Percentiles rank a stretch among this genome's conserved stretches.
phyloP scores from a whole-genome alignment of 2,888 invertebrate species.

The Amiota communis region DNA sequence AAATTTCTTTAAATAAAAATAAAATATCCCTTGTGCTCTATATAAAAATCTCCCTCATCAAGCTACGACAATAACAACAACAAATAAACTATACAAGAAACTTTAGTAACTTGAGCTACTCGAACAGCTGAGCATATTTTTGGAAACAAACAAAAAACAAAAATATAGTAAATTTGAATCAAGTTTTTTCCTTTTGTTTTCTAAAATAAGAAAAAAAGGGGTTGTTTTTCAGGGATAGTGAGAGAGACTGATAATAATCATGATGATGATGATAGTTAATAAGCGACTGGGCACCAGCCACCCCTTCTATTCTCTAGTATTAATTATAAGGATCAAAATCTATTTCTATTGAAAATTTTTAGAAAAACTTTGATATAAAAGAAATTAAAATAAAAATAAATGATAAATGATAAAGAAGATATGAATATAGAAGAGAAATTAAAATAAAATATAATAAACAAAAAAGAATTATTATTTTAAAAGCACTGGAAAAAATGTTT shows the following conservation, averaged over 20 bases:
- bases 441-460: neutral
- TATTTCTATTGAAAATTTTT: constrained; percentile 41
- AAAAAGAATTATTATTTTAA: neutral
- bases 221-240: constrained; percentile 37
- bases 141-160: neutral
- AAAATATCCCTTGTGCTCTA: neutral
- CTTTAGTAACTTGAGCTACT: constrained; percentile 28
- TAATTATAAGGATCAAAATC: constrained; percentile 37
- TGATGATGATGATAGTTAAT: no score
- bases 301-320: neutral
- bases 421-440: neutral
- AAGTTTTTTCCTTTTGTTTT: constrained; percentile 12
- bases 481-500: neutral
- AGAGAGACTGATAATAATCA: constrained; percentile 15
- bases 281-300: constrained; percentile 31
- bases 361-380: neutral
- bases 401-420: neutral
- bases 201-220: constrained; percentile 32
- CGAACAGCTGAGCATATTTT: constrained; percentile 25
- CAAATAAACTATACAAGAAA: constrained; percentile 6
- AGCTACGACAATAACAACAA: neutral
- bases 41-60: constrained; percentile 1
- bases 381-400: neutral
- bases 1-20: no score
- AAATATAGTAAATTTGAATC: neutral